Percentiles rank a stretch among this genome's conserved stretches.
These are phyloP conservation scores for Onychomys torridus DNA, from an alignment of 2,797 vertebrate genomes.

Conservation along the genomic window DNA sequence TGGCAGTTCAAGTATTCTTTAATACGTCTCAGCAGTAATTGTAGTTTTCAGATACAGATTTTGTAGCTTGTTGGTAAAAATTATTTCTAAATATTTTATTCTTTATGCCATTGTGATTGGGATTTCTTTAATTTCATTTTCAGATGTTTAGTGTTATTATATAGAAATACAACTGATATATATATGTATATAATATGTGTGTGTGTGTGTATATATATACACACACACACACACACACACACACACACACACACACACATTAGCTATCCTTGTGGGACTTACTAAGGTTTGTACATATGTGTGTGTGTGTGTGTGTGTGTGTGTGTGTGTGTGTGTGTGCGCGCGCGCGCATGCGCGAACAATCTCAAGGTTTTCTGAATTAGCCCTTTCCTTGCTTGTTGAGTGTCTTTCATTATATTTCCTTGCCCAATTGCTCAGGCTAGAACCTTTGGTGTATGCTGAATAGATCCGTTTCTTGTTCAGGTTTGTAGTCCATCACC, in stretches of 20 bases:
- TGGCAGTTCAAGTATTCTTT: background rate
- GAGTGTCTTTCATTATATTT: background rate
- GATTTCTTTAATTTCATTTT: slow-evolving; percentile 47
- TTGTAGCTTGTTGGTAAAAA: background rate
- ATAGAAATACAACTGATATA: background rate
- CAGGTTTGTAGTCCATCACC: background rate
- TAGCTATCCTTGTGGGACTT: background rate
- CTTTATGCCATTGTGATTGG: background rate
- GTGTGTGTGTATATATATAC: no score
- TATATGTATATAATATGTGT: background rate
- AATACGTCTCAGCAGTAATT: background rate
- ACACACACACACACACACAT: no score
- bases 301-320: background rate
- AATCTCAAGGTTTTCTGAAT: slow-evolving; percentile 1
- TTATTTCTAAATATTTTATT: background rate
- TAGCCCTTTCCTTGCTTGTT: background rate
- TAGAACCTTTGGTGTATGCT: background rate
- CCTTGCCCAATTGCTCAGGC: background rate
- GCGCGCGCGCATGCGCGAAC: no score
- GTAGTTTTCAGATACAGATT: background rate
- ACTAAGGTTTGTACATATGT: background rate
- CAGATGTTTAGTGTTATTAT: background rate
- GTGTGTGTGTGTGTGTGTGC: background rate
- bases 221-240: no score
- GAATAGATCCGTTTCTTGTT: background rate